Conservation (phyloP, 2,888 invertebrate species). For the Apodemia zela region DNA sequence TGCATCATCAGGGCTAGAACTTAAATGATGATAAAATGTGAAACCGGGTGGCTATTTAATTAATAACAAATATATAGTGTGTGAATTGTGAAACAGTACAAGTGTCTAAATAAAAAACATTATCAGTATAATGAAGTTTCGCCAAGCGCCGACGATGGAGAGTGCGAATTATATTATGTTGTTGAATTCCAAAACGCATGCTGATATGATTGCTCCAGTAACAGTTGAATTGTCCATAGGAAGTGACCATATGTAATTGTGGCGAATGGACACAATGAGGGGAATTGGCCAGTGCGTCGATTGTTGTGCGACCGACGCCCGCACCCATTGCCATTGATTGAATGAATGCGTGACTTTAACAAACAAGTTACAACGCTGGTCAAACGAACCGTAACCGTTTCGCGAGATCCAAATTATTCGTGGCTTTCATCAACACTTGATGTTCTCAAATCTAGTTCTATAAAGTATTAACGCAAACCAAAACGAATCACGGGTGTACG, state of each 20-base stretch:
- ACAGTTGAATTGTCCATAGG: constrained; percentile 62
- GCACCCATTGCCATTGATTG: constrained; percentile 73
- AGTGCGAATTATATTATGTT: neutral
- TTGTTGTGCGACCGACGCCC: constrained; percentile 77
- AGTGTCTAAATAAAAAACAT: no score
- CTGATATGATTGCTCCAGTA: constrained; percentile 26
- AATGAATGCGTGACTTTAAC: constrained; percentile 70
- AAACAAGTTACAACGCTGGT: constrained; percentile 46
- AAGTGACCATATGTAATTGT: constrained; percentile 73
- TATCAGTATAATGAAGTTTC: no score
- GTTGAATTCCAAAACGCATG: neutral
- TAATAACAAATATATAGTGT: no score
- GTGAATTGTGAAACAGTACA: no score
- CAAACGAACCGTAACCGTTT: constrained; percentile 59
- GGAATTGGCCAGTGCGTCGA: constrained; percentile 74
- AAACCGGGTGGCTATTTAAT: no score
- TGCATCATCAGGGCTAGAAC: no score
- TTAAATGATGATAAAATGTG: no score
- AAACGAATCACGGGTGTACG: neutral
- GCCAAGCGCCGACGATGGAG: no score
- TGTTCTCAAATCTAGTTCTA: neutral
- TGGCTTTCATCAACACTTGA: neutral
- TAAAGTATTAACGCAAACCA: neutral
- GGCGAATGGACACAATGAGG: constrained; percentile 75
- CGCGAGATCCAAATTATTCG: constrained; percentile 31